Evolutionary conservation across 2,113 vertebrate genomes (phyloP), one percentile per base, ranked within the genome.

Genomic region (Scolopax mira): DNA sequence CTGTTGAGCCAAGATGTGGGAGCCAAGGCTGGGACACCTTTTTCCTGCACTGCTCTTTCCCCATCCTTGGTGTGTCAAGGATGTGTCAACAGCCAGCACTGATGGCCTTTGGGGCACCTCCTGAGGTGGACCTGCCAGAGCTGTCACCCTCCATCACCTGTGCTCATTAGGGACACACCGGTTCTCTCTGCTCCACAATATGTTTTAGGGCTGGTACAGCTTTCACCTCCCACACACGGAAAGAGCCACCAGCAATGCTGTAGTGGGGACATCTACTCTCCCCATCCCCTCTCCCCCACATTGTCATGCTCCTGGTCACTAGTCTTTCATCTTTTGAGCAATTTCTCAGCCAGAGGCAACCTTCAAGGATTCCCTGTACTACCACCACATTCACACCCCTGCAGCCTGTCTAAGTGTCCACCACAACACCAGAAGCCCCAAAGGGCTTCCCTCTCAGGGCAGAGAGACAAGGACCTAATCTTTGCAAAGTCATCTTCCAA

Each of bases 1-100:
- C 64, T 73, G 49, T 27, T 3, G 1, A 39, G 57, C 44, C 52
- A 42, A 78, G 54, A 33, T 0, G 0, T 11, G 27, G 39, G 16
- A 81, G n/a, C 11, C 5, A 4, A 33, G 27, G 30, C 22, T 71
- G 41, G n/a, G 46, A 89, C n/a, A 6, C 41, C 41, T 65, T 52
- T 42, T 51, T 33, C 9, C 67, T 48, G 28, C 2, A 2, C 3
- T 65, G 48, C 72, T 77, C 21, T 31, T 71, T 9, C 23, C 27
- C 17, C 54, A 21, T 3, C 69, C 19, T 33, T 4, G 5, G 9
- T 24, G 42, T 21, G 2, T 8, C 21, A 48, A 48, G 46, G 46
- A 48, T 22, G 21, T 22, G 46, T 48, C 46, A 22, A 23, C 3
- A 33, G 42, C 10, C 66, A 67, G 67, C 52, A 7, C 3, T 0